These are phyloP conservation scores for Polymixis flavicincta DNA, from an alignment of 2,888 invertebrate species.

Conservation along the genomic window DNA sequence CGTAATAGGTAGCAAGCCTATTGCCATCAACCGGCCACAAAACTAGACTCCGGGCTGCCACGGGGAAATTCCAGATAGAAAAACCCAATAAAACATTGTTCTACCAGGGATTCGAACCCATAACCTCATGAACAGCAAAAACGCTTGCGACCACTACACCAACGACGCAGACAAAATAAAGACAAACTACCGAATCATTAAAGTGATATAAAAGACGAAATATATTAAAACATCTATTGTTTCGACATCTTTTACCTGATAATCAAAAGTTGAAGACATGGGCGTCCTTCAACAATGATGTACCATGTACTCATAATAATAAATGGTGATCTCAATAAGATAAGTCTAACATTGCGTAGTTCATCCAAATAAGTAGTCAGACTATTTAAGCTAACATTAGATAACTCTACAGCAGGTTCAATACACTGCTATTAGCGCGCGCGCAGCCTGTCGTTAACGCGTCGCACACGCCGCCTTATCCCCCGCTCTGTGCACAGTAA, in stretches of 20 bases:
- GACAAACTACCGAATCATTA: too few species aligned
- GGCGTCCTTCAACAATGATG: not conserved
- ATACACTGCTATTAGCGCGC: not conserved
- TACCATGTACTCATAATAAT: not conserved
- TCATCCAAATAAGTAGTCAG: not conserved
- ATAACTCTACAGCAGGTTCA: not conserved
- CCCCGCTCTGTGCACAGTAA: slow-evolving; percentile 58
- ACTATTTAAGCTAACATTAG: slow-evolving; percentile 10
- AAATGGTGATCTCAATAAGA: not conserved
- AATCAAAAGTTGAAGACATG: not conserved
- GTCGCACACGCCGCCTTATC: slow-evolving; percentile 13
- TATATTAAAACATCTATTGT: not conserved
- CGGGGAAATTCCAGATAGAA: too few species aligned
- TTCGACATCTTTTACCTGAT: not conserved
- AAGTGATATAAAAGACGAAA: too few species aligned
- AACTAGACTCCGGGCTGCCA: too few species aligned
- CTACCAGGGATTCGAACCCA: too few species aligned
- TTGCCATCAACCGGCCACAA: too few species aligned
- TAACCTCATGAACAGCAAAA: too few species aligned
- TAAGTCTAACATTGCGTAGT: not conserved
- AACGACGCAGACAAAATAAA: too few species aligned
- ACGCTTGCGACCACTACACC: too few species aligned
- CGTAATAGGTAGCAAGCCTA: too few species aligned
- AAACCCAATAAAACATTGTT: too few species aligned
- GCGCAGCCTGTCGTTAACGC: slow-evolving; percentile 2